Evolutionary conservation across 2,797 vertebrate genomes (phyloP).

Genomic region (Emys orbicularis): DNA sequence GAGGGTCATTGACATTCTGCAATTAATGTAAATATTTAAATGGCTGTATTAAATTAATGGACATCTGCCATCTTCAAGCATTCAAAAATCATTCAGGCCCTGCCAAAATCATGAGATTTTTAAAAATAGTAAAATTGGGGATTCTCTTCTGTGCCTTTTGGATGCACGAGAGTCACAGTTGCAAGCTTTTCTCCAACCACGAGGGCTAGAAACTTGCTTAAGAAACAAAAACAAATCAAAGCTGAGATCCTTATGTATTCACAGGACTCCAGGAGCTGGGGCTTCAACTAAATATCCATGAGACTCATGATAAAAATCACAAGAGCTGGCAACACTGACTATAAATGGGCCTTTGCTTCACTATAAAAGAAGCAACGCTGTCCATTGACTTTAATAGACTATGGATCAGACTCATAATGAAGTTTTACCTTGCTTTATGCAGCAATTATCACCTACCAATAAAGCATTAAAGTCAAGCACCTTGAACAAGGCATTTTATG

Average conservation of each 20-base stretch:
- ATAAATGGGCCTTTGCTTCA: neutral
- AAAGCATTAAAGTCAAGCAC: neutral
- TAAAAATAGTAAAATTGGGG: neutral
- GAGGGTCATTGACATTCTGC: neutral
- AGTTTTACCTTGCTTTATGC: neutral
- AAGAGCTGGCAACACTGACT: neutral
- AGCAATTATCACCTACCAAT: neutral
- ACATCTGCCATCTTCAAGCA: neutral
- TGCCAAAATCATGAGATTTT: neutral
- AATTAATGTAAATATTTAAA: neutral
- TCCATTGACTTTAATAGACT: neutral
- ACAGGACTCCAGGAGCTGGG: neutral
- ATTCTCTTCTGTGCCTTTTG: neutral
- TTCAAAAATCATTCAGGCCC: neutral
- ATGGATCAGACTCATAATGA: neutral
- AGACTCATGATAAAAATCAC: neutral
- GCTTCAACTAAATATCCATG: conserved; percentile 33
- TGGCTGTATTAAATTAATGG: conserved; percentile 1
- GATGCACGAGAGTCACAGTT: neutral
- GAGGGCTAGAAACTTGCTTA: neutral
- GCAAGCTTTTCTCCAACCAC: neutral
- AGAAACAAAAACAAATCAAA: neutral
- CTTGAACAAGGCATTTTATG: neutral
- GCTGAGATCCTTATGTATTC: neutral
- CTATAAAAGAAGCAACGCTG: neutral